phyloP scores from a whole-genome alignment of 2,888 invertebrate genomes.

The Zaprionus bogoriensis region DNA sequence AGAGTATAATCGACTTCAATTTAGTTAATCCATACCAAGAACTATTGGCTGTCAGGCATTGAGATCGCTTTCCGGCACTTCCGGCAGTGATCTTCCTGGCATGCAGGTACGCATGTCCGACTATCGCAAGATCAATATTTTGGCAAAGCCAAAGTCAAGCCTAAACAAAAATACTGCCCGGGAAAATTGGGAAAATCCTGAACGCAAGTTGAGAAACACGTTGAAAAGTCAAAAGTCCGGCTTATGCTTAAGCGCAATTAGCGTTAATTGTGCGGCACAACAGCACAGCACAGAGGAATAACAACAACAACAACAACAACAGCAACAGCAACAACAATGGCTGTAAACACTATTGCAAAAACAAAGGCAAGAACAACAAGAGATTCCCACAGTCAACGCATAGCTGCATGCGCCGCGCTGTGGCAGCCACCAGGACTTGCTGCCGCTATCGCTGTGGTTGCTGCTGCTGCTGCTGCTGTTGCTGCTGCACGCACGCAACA shows the following conservation, averaged over 20 bases:
- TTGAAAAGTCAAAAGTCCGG: conserved; percentile 71
- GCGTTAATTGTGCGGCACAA: conserved; percentile 63
- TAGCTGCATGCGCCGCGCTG: conserved; percentile 27
- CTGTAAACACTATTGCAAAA: conserved; percentile 11
- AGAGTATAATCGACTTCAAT: too few relatives aligned
- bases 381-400: conserved; percentile 47
- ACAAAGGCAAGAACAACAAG: conserved; percentile 29
- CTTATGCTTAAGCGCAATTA: conserved; percentile 71
- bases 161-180: conserved; percentile 46
- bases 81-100: conserved; percentile 10
- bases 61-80: conserved; percentile 9
- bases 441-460: conserved; percentile 21
- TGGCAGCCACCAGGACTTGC: conserved; percentile 40
- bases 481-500: conserved; percentile 50
- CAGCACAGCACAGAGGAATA: conserved; percentile 20
- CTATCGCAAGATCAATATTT: conserved; percentile 22
- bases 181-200: conserved; percentile 63
- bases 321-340: conserved; percentile 19
- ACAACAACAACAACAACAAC: conserved; percentile 6
- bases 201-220: conserved; percentile 63
- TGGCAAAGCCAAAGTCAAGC: conserved; percentile 58
- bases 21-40: too few relatives aligned
- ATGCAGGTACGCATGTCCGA: not conserved
- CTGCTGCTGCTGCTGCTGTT: not conserved
- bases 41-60: too few relatives aligned